phyloP scores from a whole-genome alignment of 2,888 invertebrate species.

The Calameuta idolon region DNA sequence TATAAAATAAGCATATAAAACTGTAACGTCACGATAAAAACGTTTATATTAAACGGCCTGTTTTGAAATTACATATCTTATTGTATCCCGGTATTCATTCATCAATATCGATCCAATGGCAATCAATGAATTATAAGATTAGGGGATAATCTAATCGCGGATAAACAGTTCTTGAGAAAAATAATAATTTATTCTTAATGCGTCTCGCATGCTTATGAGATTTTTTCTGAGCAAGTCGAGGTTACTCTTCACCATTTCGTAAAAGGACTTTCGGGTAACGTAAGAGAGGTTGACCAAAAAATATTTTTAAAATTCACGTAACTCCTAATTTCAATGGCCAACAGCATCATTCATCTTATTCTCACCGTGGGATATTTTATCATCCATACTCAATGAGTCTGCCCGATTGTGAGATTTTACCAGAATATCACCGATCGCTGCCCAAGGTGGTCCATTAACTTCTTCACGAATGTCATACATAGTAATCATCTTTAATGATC shows the following conservation, averaged over 20 bases:
- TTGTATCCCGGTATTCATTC: not conserved
- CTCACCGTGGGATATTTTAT: not conserved
- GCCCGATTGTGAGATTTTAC: not conserved
- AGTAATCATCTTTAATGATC: not conserved
- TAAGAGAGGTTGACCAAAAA: not conserved
- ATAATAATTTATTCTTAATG: slow-evolving; percentile 34
- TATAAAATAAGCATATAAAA: slow-evolving; percentile 3
- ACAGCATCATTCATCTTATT: not conserved
- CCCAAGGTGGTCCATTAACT: not conserved
- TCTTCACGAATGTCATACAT: not conserved
- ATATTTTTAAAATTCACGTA: not conserved
- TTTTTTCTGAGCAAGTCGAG: not conserved
- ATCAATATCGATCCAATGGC: not conserved
- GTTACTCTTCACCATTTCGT: not conserved
- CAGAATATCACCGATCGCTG: not conserved
- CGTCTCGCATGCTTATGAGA: slow-evolving; percentile 4
- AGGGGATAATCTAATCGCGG: slow-evolving; percentile 25
- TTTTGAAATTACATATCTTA: not conserved
- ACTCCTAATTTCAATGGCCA: not conserved
- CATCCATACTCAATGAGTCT: not conserved
- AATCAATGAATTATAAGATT: not conserved
- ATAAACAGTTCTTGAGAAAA: slow-evolving; percentile 37
- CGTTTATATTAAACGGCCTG: slow-evolving; percentile 25
- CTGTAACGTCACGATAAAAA: not conserved
- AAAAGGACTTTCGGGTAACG: not conserved